These are phyloP conservation scores for Pachypanchax playfairii DNA, from an alignment of 2,113 vertebrate genomes.

Conservation along the genomic window DNA sequence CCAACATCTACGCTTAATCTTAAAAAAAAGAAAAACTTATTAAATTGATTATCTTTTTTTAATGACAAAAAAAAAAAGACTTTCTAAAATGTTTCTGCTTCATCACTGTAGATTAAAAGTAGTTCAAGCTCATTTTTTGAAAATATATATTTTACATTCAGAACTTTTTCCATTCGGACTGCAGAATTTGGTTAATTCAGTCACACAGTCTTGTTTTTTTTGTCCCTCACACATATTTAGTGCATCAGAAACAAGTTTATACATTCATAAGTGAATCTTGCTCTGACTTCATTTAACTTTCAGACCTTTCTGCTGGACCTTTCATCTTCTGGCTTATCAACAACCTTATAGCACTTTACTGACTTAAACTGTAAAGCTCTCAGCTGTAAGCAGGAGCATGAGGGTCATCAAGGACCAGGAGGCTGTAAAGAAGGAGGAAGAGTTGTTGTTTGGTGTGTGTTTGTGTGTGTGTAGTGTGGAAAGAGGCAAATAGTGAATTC, in stretches of 20 bases:
- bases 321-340: conserved; percentile 45
- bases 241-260: conserved; percentile 21
- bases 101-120: too few species aligned
- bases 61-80: too few species aligned
- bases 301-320: conserved; percentile 24
- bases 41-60: too few species aligned
- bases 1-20: too few species aligned
- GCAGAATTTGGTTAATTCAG: neutral
- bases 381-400: conserved; percentile 25
- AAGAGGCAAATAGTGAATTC: conserved; percentile 30
- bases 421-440: conserved; percentile 12
- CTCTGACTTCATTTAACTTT: conserved; percentile 16
- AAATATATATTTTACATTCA: too few species aligned
- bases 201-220: neutral
- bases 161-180: too few species aligned
- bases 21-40: too few species aligned
- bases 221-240: conserved; percentile 24
- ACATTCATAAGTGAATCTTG: conserved; percentile 29
- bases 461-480: conserved; percentile 21
- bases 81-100: too few species aligned
- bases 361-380: conserved; percentile 50
- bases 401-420: conserved; percentile 24
- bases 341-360: conserved; percentile 50
- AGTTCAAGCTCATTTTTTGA: too few species aligned
- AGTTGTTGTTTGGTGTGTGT: conserved; percentile 1